Base-by-base conservation (phyloP, 2,888 invertebrate species). In the Darwinula stevensoni region DNA sequence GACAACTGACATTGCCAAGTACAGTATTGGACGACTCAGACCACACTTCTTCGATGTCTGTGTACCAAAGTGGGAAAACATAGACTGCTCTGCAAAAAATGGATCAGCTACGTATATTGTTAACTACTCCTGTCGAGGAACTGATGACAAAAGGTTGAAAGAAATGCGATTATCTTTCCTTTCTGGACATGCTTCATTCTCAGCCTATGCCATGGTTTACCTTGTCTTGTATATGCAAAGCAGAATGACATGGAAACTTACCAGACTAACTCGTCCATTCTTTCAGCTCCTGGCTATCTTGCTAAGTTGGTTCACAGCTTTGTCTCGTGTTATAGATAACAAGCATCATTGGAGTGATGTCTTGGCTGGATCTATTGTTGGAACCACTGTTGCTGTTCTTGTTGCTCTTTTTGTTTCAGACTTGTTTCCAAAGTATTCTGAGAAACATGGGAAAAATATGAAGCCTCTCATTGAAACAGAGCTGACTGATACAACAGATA, bases 311-410 rank as follows among this genome's bases (percentile, higher is more conserved):
- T 75, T 66, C 50, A 78, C 78, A 6, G 69, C 73, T n/a, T 61
- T 88, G 57, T 72, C 80, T 2, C 62, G 91, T 18, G 66, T 94
- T 22, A 80, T 80, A 2, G 78, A 94, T 57, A 82, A 91, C 59
- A 91, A 91, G 50, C 91, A 94, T 52, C 91, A 94, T 48, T 88
- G 86, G 80, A 84, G 78, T 44, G 94, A 94, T 53, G 91, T 91
- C 2, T 56, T 91, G 17, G 67, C 67, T 32, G 94, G 94, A 1
- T 47, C 49, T 14, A 33, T 57, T 18, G 49, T 61, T 36, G 61
- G 61, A 22, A 39, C 45, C 9, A 18, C 45, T n/a, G 44, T 51
- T 4, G 55, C 54, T 6, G n/a, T 49, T 4, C 34, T 53, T 14
- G 22, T n/a, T 9, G n/a, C 22, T 6, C n/a, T 22, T 6, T 6